Base-by-base conservation (phyloP, 2,113 vertebrate species). In the Tenrec ecaudatus region DNA sequence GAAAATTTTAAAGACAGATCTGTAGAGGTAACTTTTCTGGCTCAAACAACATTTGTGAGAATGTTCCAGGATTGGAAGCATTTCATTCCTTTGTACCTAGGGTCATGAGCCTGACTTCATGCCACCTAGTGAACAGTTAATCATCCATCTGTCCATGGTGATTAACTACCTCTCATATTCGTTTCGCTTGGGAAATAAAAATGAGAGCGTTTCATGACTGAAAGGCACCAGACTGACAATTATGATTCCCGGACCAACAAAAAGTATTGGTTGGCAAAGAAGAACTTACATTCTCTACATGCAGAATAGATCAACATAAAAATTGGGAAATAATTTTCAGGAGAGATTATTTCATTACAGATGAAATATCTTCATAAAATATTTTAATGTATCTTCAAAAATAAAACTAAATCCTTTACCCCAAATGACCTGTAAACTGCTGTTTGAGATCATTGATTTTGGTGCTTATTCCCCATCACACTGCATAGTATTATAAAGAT, bases 351-450 rank as follows among this genome's bases (percentile, higher is more conserved):
- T 53, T 80, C 57, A 93, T 90, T 92, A 77, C 36, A 96, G 83
- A 96, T 87, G 85, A 68, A 47, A 40, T 40, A 93, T 81, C 84
- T 92, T 57, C 94, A 62, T 87, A 27, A 84, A 81, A 82, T 68
- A 94, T 86, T 94, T 95, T 95, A 93, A 60, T 4, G 19, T 92
- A 75, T 89, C 77, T 88, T 93, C 57, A 94, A 81, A 64, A 40
- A 40, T 4, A 40, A 40, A 40, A 4, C 40, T 40, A 40, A 40
- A 7, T 40, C 40, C 40, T 40, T 40, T 40, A 40, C 40, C 40
- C 40, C 40, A 40, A 40, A 40, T 40, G 40, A 40, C 40, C 40
- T 40, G 40, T 40, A 4, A 40, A 7, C 40, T 40, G 3, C 40
- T 40, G 40, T 40, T 40, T 40, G 40, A 40, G 3, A 40, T 40